Percentiles rank a stretch among this genome's conserved stretches.
phyloP scores from a whole-genome alignment of 2,113 vertebrate genomes.

The Otolemur garnettii region DNA sequence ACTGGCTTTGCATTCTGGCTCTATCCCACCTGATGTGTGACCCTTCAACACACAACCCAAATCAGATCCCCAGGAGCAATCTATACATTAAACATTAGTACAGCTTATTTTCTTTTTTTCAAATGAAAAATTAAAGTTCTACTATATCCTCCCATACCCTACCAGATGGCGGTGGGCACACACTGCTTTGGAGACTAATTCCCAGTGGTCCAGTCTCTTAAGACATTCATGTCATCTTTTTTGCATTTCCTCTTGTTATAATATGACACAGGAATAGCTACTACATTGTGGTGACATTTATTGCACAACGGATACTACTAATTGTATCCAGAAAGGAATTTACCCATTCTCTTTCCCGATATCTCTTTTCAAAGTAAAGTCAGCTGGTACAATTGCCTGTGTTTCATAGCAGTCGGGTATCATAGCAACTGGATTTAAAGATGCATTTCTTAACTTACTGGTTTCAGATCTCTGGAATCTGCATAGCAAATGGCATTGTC shows the following conservation, averaged over 20 bases:
- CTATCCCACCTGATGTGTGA: background rate
- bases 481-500: background rate
- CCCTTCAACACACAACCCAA: background rate
- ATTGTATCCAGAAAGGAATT: background rate
- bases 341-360: background rate
- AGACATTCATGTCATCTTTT: background rate
- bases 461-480: background rate
- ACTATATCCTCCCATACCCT: background rate
- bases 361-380: constrained; percentile 20
- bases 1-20: background rate
- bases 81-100: background rate
- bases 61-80: background rate
- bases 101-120: background rate
- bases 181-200: background rate
- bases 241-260: background rate
- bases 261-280: background rate
- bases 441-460: background rate
- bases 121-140: background rate
- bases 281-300: background rate
- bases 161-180: no score
- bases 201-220: background rate
- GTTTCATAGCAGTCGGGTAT: background rate
- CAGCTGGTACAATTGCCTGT: background rate
- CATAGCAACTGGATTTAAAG: background rate
- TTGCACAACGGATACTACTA: background rate